Percentiles rank a stretch among this genome's conserved stretches.
Evolutionary conservation across 2,113 vertebrate genomes (phyloP).

Genomic region (Tachuris rubrigastra): DNA sequence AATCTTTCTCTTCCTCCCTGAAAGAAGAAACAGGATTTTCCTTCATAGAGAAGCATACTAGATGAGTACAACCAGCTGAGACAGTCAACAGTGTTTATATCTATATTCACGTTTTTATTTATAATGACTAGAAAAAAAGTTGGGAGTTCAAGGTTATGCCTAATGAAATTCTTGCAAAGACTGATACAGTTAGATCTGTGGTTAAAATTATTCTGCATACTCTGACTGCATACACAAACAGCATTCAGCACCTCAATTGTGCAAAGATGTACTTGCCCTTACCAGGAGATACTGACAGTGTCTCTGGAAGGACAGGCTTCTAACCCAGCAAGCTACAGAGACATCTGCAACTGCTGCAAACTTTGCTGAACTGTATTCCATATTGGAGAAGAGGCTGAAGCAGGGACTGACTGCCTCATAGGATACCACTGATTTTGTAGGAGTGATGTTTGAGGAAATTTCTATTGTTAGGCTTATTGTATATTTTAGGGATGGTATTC

Average conservation of each 20-base stretch:
- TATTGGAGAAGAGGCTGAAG: not conserved
- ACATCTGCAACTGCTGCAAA: not conserved
- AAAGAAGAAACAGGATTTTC: not conserved
- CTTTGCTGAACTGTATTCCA: not conserved
- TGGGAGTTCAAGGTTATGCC: not conserved
- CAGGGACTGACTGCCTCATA: not conserved
- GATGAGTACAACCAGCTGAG: not conserved
- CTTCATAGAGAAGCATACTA: not conserved
- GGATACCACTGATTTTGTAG: not conserved
- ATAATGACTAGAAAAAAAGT: not conserved
- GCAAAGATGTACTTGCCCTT: not conserved
- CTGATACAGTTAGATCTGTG: not conserved
- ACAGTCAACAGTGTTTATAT: not conserved
- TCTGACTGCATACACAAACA: not conserved
- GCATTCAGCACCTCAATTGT: not conserved
- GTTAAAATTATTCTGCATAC: not conserved
- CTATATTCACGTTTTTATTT: not conserved
- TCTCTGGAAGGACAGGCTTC: not conserved
- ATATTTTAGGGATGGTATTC: not conserved
- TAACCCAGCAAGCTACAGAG: not conserved
- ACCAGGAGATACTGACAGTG: not conserved
- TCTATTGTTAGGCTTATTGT: not conserved
- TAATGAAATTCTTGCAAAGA: not conserved
- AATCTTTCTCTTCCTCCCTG: not conserved
- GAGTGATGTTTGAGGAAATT: not conserved